Base-by-base conservation (phyloP, 2,888 invertebrate genomes). In the Idaea dimidiata region DNA sequence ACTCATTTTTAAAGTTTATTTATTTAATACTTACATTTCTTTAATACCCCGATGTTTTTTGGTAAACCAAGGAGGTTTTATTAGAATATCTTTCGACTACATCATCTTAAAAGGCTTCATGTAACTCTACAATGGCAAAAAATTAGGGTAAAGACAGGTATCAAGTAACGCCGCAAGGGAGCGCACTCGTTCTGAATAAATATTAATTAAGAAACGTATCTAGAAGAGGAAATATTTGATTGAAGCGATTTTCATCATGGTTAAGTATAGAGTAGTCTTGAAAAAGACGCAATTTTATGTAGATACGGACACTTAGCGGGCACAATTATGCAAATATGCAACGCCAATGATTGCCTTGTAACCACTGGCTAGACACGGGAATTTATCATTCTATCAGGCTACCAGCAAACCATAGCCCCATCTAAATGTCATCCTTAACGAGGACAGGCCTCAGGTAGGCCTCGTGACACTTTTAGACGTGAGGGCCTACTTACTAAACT, bases 201-300 rank as follows among this genome's bases (percentile, higher is more conserved):
- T 75, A 78, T 75, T 75, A 78, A 80, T 80, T 78, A 78, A 73
- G 70, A 73, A 64, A 69, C 65, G 60, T 65, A 70, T 69, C 67
- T 68, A 65, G 63, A 69, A 69, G 65, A 75, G 75, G 73, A 77
- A 78, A 73, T 73, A 72, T 75, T 73, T 74, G 77, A 78, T 80
- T 70, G 66, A 71, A 78, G 72, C 72, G 73, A 81, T 85, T 83
- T 84, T 81, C 81, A 84, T 83, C 78, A 68, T 69, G 75, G 79
- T 76, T 86, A 87, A 87, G 84, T 87, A 86, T 85, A 86, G 82
- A 82, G 83, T 81, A 83, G 73, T 79, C 78, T 77, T 84, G 82
- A 88, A 89, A 88, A 88, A 88, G 82, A 84, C 76, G 86, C 87
- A 89, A 88, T 90, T 89, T 90, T 87, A 91, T 91, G 90, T 85